Conservation (phyloP, 1,140 invertebrate genomes). For the Eupeodes corollae region DNA sequence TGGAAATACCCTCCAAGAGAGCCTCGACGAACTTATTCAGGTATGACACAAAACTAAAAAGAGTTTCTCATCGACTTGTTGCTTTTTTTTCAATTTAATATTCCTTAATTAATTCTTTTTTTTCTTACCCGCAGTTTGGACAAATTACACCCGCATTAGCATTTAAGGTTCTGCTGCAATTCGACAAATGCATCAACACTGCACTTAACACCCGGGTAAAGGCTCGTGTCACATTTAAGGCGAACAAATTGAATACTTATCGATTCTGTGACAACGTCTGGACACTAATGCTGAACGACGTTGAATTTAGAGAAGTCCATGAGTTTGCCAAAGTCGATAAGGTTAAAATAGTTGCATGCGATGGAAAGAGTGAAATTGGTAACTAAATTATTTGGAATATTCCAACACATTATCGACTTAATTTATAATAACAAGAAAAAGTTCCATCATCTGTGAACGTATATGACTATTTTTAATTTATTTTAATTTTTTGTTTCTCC, state of each 20-base stretch:
- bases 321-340: slow-evolving; percentile 92
- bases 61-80: background rate
- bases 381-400: slow-evolving; percentile 16
- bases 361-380: slow-evolving; percentile 84
- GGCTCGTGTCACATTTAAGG: slow-evolving; percentile 88
- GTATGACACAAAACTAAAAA: slow-evolving; percentile 33
- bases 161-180: slow-evolving; percentile 85
- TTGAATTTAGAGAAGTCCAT: slow-evolving; percentile 93
- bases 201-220: slow-evolving; percentile 87
- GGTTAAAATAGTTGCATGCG: slow-evolving; percentile 99
- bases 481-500: background rate
- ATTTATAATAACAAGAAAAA: too few species aligned
- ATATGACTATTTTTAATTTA: background rate
- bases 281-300: slow-evolving; percentile 95
- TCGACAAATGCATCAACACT: slow-evolving; percentile 94
- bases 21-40: slow-evolving; percentile 84
- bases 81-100: background rate
- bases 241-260: slow-evolving; percentile 94
- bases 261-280: slow-evolving; percentile 99
- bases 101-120: slow-evolving; percentile 6
- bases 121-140: slow-evolving; percentile 66
- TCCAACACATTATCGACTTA: too few species aligned
- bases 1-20: slow-evolving; percentile 92
- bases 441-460: too few species aligned
- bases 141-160: slow-evolving; percentile 89